Evolutionary conservation across 2,888 invertebrate genomes (phyloP).

Genomic region (Mimas tiliae): DNA sequence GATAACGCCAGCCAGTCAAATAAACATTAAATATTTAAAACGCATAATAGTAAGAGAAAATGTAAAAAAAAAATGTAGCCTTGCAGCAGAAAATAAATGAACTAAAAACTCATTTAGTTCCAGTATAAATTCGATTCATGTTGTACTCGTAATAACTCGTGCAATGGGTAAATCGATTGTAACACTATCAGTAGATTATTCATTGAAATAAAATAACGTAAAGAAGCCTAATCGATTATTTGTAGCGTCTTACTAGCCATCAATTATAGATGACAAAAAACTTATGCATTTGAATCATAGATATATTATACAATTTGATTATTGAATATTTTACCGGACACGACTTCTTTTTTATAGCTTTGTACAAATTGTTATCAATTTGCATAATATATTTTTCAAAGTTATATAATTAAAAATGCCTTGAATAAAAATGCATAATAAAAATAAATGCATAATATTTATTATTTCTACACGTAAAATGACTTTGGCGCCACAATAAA

Average conservation of each 20-base stretch:
- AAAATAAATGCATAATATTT: no score
- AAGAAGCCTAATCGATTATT: conserved; percentile 6
- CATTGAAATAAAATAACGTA: background rate
- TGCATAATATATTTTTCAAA: no score
- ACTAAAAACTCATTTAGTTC: conserved; percentile 1
- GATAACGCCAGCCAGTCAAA: no score
- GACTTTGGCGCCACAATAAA: no score
- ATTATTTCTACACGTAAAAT: no score
- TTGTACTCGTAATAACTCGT: background rate
- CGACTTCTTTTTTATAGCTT: background rate
- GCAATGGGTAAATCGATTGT: background rate
- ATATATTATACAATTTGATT: no score
- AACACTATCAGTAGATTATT: background rate
- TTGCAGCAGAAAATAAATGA: background rate
- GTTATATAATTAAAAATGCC: no score
- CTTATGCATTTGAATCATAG: background rate
- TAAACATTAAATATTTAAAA: no score
- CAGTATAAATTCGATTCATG: background rate
- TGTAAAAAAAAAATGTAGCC: no score
- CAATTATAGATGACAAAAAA: no score
- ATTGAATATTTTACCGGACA: background rate
- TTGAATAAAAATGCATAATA: no score
- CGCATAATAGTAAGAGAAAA: no score
- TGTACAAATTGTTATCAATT: background rate
- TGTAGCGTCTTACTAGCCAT: background rate